phyloP scores from a whole-genome alignment of 2,888 invertebrate species.

The Netelia melanura region DNA sequence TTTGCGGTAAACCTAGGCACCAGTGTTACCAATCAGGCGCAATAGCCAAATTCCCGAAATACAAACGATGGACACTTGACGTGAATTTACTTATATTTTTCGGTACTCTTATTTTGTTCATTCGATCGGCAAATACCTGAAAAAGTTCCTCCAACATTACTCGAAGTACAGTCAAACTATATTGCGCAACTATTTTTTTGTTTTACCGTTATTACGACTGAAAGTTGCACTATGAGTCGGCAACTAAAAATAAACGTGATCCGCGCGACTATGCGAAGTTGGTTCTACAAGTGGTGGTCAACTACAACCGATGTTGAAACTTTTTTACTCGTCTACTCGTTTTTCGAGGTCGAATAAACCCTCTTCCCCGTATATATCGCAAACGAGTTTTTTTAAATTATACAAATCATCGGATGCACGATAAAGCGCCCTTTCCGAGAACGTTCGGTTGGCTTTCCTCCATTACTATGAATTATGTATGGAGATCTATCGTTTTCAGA shows the following conservation, averaged over 20 bases:
- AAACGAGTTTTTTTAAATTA: not conserved
- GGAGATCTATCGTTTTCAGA: not conserved
- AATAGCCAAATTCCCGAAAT: not conserved
- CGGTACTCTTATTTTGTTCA: not conserved
- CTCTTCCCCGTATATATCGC: not conserved
- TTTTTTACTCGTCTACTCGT: not conserved
- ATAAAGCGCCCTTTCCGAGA: not conserved
- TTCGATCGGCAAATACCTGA: not conserved
- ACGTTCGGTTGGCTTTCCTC: not conserved
- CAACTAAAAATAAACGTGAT: constrained; percentile 28
- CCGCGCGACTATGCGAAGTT: constrained; percentile 12
- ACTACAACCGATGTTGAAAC: not conserved
- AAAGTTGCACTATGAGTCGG: constrained; percentile 15
- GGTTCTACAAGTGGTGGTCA: constrained; percentile 45
- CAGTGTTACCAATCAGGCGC: not conserved
- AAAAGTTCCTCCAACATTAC: not conserved
- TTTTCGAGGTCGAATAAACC: constrained; percentile 18
- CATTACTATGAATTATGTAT: not conserved
- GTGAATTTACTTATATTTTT: not conserved
- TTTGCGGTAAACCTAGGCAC: constrained; percentile 3
- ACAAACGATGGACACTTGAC: too few relatives aligned
- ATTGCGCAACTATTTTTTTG: not conserved
- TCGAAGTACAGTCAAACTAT: not conserved
- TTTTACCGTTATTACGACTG: not conserved
- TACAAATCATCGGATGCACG: not conserved